Evolutionary conservation across 2,888 invertebrate genomes (phyloP).

Genomic region (Augochlorella aurata): DNA sequence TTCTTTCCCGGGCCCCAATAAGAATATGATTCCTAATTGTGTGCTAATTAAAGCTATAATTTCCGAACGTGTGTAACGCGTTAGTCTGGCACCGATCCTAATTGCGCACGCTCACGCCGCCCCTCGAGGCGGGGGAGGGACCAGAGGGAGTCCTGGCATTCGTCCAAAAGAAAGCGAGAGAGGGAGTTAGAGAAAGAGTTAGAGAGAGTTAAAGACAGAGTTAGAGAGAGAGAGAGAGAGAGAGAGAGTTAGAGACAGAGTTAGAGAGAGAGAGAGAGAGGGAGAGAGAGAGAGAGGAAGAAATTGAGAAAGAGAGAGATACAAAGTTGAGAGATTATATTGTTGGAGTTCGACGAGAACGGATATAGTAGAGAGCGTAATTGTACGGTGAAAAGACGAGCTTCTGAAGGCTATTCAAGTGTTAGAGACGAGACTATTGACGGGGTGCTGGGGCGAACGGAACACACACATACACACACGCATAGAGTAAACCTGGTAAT

Average conservation of each 20-base stretch:
- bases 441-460: constrained; percentile 26
- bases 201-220: no score
- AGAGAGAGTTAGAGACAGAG: no score
- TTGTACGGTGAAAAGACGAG: constrained; percentile 62
- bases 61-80: constrained; percentile 55
- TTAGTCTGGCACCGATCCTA: constrained; percentile 61
- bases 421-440: constrained; percentile 44
- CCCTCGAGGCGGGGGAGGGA: constrained; percentile 18
- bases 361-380: constrained; percentile 52
- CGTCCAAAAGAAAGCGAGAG: constrained; percentile 55
- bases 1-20: constrained; percentile 28
- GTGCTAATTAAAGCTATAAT: constrained; percentile 65
- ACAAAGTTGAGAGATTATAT: constrained; percentile 63
- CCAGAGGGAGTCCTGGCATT: constrained; percentile 54
- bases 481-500: neutral
- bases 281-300: no score
- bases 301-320: neutral
- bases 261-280: neutral
- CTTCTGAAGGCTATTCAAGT: constrained; percentile 54
- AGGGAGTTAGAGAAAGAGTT: neutral
- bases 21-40: constrained; percentile 57
- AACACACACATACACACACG: constrained; percentile 10
- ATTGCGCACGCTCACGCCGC: constrained; percentile 60
- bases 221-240: no score
- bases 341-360: constrained; percentile 70